These are phyloP conservation scores for Hypolimnas misippus DNA, from an alignment of 2,888 invertebrate genomes.

Conservation along the genomic window DNA sequence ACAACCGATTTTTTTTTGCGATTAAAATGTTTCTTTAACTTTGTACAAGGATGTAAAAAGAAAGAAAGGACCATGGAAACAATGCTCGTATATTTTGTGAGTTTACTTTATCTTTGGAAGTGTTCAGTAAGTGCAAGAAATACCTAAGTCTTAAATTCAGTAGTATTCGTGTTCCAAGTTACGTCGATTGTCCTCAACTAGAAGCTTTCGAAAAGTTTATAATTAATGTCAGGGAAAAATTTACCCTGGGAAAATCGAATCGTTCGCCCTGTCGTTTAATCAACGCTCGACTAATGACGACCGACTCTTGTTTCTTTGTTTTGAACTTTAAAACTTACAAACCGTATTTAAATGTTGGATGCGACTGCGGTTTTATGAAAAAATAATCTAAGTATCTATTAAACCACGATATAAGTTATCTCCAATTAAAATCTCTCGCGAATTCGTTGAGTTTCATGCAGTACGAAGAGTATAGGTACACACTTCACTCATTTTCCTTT, in stretches of 20 bases:
- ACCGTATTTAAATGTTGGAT: constrained; percentile 19
- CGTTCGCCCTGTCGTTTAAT: constrained; percentile 60
- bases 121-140: constrained; percentile 25
- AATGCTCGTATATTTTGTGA: constrained; percentile 16
- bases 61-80: not conserved
- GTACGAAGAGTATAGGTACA: no score
- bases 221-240: constrained; percentile 67
- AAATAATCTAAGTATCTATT: no score
- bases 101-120: constrained; percentile 24
- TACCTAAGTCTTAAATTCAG: constrained; percentile 40
- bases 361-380: no score
- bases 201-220: constrained; percentile 62
- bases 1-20: no score
- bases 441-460: no score
- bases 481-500: no score
- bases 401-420: no score
- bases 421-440: no score
- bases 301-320: constrained; percentile 29
- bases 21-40: not conserved
- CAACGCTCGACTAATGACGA: constrained; percentile 52
- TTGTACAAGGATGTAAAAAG: constrained; percentile 10
- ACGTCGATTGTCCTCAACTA: constrained; percentile 59
- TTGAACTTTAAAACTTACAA: constrained; percentile 12
- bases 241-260: constrained; percentile 57
- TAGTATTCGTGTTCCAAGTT: constrained; percentile 48